Evolutionary conservation across 2,113 vertebrate genomes (phyloP).

Genomic region (Ariopsis seemanni): DNA sequence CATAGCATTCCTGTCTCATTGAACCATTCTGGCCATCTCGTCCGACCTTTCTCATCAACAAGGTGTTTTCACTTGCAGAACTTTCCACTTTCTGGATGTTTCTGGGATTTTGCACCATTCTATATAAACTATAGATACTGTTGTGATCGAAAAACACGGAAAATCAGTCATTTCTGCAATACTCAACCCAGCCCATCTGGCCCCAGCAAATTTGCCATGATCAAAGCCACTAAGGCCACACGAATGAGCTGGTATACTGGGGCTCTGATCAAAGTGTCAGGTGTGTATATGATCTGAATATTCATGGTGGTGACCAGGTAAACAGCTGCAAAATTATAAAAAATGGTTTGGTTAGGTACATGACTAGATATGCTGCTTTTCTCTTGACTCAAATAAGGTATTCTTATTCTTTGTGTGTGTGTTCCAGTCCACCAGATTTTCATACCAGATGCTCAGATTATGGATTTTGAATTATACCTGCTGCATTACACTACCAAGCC

Average conservation of each 20-base stretch:
- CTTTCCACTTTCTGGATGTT: not conserved
- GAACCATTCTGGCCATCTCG: not conserved
- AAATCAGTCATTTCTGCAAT: not conserved
- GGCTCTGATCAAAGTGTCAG: too few species aligned
- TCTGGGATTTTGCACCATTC: not conserved
- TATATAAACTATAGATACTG: not conserved
- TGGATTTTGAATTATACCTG: too few species aligned
- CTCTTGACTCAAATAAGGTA: not conserved
- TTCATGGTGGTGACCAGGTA: not conserved
- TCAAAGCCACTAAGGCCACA: not conserved
- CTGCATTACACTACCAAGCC: too few species aligned
- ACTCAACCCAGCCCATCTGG: not conserved
- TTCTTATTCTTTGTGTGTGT: not conserved
- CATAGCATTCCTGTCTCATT: not conserved
- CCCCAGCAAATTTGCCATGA: not conserved
- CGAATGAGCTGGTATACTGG: not conserved
- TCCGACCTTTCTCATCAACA: not conserved
- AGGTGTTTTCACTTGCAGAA: not conserved
- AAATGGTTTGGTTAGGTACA: not conserved
- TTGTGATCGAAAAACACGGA: not conserved
- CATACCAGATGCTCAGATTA: too few species aligned
- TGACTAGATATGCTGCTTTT: not conserved
- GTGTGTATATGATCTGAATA: not conserved
- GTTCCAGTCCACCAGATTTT: too few species aligned
- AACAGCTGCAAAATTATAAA: not conserved